These are phyloP conservation scores for Alouatta palliata DNA, from an alignment of 2,113 vertebrate species.

Conservation along the genomic window DNA sequence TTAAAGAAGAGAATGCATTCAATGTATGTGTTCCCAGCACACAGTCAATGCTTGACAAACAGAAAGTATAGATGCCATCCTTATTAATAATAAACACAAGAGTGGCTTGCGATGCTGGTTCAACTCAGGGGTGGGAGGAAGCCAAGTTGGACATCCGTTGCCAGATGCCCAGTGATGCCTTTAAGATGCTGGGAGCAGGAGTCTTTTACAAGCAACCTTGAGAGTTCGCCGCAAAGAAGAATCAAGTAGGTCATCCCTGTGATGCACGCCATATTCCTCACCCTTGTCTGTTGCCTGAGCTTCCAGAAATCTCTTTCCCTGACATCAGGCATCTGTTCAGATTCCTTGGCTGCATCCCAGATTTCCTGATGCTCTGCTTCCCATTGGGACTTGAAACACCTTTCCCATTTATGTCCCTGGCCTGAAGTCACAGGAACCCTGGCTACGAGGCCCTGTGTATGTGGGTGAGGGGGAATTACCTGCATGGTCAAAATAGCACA, in stretches of 20 bases:
- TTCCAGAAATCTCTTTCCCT: background rate
- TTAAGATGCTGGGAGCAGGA: background rate
- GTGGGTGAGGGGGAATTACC: background rate
- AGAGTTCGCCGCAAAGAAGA: background rate
- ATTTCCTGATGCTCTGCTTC: background rate
- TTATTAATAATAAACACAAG: background rate
- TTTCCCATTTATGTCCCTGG: background rate
- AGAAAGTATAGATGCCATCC: background rate
- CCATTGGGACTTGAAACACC: too few relatives aligned
- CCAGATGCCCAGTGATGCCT: background rate
- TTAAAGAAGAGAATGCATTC: background rate
- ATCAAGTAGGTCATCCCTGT: background rate
- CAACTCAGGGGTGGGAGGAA: background rate
- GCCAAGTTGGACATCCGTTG: background rate
- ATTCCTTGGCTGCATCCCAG: background rate
- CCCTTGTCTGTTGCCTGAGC: background rate
- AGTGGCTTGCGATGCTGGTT: background rate
- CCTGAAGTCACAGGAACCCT: background rate
- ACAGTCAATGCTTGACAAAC: background rate
- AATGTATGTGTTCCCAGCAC: background rate
- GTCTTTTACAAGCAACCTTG: background rate
- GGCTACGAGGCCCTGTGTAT: background rate
- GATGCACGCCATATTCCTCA: accelerated
- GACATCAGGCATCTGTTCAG: background rate
- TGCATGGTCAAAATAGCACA: background rate